Evolutionary conservation across 1,140 invertebrate genomes (phyloP).

Genomic region (Drosophila seguyi): DNA sequence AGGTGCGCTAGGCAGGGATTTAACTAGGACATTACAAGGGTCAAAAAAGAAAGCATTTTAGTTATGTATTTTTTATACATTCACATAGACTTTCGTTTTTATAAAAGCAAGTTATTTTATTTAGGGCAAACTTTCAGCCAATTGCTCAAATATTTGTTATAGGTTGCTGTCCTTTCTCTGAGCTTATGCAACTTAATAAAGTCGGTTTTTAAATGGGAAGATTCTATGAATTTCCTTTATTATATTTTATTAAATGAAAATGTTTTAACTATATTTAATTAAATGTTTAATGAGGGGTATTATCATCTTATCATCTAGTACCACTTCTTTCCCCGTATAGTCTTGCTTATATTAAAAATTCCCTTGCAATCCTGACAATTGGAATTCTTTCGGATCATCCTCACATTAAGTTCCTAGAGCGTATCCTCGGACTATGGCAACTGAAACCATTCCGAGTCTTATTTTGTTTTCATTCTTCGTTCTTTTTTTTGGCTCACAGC

Average conservation of each 20-base stretch:
- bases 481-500: slow-evolving; percentile 3
- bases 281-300: too few species aligned
- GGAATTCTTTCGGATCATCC: neutral
- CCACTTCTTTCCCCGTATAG: neutral
- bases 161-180: neutral
- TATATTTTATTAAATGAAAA: too few species aligned
- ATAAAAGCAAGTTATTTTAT: neutral
- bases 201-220: neutral
- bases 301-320: too few species aligned
- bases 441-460: slow-evolving; percentile 10
- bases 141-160: slow-evolving; percentile 6
- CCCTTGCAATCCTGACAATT: neutral
- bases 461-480: neutral
- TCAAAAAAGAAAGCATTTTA: neutral
- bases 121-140: too few species aligned
- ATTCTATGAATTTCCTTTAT: too few species aligned
- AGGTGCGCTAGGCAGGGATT: slow-evolving; percentile 8
- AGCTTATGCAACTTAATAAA: neutral
- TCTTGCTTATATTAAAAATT: slow-evolving; percentile 5
- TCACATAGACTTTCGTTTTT: neutral
- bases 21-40: neutral
- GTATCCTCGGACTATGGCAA: slow-evolving; percentile 15
- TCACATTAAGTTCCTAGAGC: slow-evolving; percentile 10
- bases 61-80: neutral
- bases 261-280: neutral